Conservation (phyloP, 1,140 invertebrate species). For the Diorhabda carinulata region DNA sequence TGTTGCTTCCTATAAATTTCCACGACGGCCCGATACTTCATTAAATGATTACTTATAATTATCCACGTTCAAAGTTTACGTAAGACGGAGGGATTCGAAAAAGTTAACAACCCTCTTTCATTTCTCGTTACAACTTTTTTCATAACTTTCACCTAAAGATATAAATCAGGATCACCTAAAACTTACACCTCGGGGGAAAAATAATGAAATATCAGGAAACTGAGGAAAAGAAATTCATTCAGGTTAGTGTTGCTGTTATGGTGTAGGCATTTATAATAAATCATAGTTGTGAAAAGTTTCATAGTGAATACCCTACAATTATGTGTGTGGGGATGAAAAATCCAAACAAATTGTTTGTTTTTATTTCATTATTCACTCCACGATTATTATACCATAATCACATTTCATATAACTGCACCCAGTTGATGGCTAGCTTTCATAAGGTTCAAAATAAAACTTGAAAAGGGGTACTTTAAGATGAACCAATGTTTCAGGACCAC, state of each 20-base stretch:
- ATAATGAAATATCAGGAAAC: neutral
- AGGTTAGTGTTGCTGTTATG: neutral
- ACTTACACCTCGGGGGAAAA: neutral
- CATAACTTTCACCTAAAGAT: neutral
- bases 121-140: constrained; percentile 2
- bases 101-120: neutral
- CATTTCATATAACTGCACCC: too few species aligned
- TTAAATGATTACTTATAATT: constrained; percentile 3
- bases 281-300: too few species aligned
- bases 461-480: too few species aligned
- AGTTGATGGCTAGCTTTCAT: too few species aligned
- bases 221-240: neutral
- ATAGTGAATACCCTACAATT: too few species aligned
- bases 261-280: neutral
- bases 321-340: too few species aligned
- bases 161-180: constrained; percentile 2
- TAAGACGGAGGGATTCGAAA: neutral
- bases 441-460: too few species aligned
- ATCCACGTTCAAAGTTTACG: neutral
- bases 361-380: too few species aligned
- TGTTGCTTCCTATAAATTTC: too few species aligned
- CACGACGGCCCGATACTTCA: neutral
- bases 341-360: too few species aligned
- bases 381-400: too few species aligned
- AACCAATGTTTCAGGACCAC: too few species aligned